These are phyloP conservation scores for Pharmacophagus antenor DNA, from an alignment of 2,888 invertebrate genomes.

Conservation along the genomic window DNA sequence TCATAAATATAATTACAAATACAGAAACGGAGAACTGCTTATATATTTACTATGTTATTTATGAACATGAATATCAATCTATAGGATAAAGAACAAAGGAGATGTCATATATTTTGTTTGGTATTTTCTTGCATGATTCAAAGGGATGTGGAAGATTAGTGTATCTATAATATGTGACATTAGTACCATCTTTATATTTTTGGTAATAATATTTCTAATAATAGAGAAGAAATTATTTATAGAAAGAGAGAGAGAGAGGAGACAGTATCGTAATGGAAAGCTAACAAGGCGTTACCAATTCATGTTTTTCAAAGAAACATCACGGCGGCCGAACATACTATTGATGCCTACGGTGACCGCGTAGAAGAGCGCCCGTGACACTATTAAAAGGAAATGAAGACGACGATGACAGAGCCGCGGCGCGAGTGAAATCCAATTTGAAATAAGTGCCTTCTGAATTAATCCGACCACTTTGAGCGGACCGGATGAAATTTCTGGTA, in stretches of 20 bases:
- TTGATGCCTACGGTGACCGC: slow-evolving; percentile 21
- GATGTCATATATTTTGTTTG: too few species aligned
- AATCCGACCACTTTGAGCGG: slow-evolving; percentile 76
- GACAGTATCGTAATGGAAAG: slow-evolving; percentile 4
- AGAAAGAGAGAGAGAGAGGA: background rate
- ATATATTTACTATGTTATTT: too few species aligned
- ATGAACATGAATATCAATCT: too few species aligned
- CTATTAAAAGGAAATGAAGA: slow-evolving; percentile 70
- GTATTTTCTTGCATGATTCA: too few species aligned
- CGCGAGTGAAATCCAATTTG: slow-evolving; percentile 76
- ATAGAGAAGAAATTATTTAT: background rate
- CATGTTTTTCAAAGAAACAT: slow-evolving; percentile 11
- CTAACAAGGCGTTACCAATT: slow-evolving; percentile 15
- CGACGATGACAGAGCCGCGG: slow-evolving; percentile 55
- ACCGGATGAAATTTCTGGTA: slow-evolving; percentile 79
- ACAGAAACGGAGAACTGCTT: too few species aligned
- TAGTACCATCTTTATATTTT: too few species aligned
- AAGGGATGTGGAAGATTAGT: too few species aligned
- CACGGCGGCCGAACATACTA: slow-evolving; percentile 11
- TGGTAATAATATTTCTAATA: background rate
- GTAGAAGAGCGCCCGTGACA: slow-evolving; percentile 44
- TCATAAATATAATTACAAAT: background rate
- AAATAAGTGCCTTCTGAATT: slow-evolving; percentile 80
- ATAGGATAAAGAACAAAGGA: too few species aligned
- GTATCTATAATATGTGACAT: too few species aligned